Base-by-base conservation (phyloP, 2,888 invertebrate species). In the Apamea monoglypha region DNA sequence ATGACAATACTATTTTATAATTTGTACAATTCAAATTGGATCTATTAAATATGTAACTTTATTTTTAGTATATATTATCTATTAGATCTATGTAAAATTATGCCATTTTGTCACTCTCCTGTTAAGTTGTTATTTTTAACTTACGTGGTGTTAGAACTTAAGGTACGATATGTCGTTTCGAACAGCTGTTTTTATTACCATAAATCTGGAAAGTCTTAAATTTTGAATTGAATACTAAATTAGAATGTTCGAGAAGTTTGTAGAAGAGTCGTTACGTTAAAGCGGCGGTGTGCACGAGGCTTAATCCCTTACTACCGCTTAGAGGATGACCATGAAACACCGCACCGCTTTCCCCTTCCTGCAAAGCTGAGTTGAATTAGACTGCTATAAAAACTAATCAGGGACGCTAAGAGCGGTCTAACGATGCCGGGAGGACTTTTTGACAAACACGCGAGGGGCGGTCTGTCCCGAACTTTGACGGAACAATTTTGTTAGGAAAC, bases 321-420 rank as follows among this genome's bases (percentile, higher is more conserved):
- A 86, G 87, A 76, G 87, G 73, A 77, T 74, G 82, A 80, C 76
- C 83, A 76, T 82, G 75, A 81, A 86, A 86, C 87, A 85, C 84
- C 83, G 87, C 89, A 88, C 86, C 88, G 86, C 90, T 91, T 87
- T 86, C 88, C 88, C 86, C 85, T 90, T 89, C 87, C 90, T 89
- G 82, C 80, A 89, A 91, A 91, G 90, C 91, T 88, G 81, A 85
- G 74, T 90, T 86, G 85, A 92, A 92, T 92, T 88, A 88, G 90
- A 89, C 88, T 91, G 84, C 91, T 91, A 93, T 94, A 94, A 95
- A 95, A 95, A 94, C 93, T 93, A 95, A 95, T 96, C 94, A 95
- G 91, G 88, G 89, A 90, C 90, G 87, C 92, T 94, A 94, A 94
- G 92, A 92, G 92, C 89, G 85, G 88, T 89, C 92, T 94, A 94